These are phyloP conservation scores for Heterohyrax brucei DNA, from an alignment of 2,797 vertebrate genomes.

Conservation along the genomic window DNA sequence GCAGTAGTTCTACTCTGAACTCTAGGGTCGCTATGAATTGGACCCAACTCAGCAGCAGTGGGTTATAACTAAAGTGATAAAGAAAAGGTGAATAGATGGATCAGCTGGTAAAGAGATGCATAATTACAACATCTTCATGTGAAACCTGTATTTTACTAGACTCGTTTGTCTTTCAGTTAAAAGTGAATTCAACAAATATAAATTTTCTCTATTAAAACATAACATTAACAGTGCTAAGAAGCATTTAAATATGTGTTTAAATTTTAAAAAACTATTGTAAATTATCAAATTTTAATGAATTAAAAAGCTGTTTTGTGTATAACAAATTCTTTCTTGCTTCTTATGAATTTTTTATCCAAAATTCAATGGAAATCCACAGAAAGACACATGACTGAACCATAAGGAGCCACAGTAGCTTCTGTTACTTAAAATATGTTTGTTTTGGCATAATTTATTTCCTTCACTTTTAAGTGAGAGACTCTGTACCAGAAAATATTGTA, in stretches of 20 bases:
- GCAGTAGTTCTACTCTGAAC: no score
- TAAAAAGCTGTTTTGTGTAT: not conserved
- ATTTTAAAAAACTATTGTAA: not conserved
- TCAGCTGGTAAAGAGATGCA: not conserved
- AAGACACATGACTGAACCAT: not conserved
- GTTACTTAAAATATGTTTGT: not conserved
- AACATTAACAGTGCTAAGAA: not conserved
- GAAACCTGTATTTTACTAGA: not conserved
- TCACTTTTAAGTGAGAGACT: not conserved
- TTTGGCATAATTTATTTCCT: not conserved
- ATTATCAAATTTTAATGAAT: not conserved
- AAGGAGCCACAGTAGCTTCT: not conserved
- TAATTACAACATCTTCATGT: not conserved
- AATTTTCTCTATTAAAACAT: not conserved
- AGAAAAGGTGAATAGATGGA: not conserved
- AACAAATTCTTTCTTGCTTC: not conserved
- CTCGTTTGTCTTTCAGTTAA: not conserved
- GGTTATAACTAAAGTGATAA: not conserved
- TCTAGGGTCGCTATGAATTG: no score
- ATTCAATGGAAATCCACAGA: not conserved
- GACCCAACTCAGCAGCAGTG: no score
- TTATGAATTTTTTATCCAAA: not conserved
- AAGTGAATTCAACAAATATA: not conserved
- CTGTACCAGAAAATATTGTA: not conserved
- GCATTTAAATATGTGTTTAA: not conserved